Evolutionary conservation across 1,140 invertebrate species (phyloP).

Genomic region (Goniozus legneri): DNA sequence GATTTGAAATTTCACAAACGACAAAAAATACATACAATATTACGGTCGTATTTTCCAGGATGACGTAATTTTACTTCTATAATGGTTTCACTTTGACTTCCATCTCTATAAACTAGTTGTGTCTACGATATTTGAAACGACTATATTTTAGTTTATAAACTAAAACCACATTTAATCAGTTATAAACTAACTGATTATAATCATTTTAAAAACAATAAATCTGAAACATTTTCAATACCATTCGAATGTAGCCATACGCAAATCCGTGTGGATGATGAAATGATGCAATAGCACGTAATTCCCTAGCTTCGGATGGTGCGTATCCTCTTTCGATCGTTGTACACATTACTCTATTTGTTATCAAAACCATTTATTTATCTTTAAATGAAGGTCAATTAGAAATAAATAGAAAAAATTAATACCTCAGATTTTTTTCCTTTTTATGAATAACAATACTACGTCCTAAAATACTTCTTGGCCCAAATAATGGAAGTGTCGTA

Average conservation of each 20-base stretch:
- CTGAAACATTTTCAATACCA: conserved; percentile 56
- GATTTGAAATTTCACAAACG: background rate
- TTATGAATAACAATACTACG: conserved; percentile 85
- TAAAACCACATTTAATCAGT: no score
- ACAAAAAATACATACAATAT: conserved; percentile 61
- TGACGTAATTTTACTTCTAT: conserved; percentile 85
- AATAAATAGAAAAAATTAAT: conserved; percentile 5
- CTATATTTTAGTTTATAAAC: conserved; percentile 1
- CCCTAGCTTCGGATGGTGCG: conserved; percentile 76
- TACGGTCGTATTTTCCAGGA: conserved; percentile 77
- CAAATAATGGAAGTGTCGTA: conserved; percentile 80
- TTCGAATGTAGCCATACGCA: conserved; percentile 81
- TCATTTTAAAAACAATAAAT: background rate
- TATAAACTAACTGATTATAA: no score
- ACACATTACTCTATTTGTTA: conserved; percentile 77
- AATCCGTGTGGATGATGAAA: conserved; percentile 87
- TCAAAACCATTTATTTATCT: background rate
- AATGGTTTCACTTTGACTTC: conserved; percentile 81
- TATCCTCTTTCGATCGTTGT: conserved; percentile 82
- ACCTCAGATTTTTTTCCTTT: conserved; percentile 59
- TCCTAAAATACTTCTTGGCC: conserved; percentile 77
- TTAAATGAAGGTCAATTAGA: background rate
- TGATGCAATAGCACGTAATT: conserved; percentile 83
- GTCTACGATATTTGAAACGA: conserved; percentile 60
- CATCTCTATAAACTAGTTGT: conserved; percentile 83